phyloP scores from a whole-genome alignment of 2,113 vertebrate species.

The Ophiodon elongatus region DNA sequence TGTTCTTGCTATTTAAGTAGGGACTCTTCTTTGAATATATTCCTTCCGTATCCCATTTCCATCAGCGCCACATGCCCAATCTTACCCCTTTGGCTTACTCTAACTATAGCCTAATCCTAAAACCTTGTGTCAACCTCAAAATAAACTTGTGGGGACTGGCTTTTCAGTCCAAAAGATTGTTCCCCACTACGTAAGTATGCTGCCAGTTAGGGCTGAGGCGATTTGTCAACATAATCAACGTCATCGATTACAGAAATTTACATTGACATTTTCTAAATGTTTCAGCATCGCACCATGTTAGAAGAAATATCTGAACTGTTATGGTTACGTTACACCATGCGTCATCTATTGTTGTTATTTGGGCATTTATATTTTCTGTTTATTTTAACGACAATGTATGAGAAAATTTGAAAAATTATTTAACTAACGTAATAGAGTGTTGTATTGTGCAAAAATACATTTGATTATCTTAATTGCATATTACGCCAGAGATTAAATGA shows the following conservation, averaged over 20 bases:
- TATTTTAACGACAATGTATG: too few species aligned
- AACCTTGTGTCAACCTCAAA: slow-evolving; percentile 12
- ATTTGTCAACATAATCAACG: neutral
- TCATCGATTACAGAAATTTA: neutral
- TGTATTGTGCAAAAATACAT: too few species aligned
- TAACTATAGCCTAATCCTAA: neutral
- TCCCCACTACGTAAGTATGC: neutral
- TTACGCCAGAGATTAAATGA: too few species aligned
- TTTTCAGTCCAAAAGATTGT: neutral
- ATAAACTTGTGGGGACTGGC: neutral
- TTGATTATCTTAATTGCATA: too few species aligned
- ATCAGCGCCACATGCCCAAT: neutral
- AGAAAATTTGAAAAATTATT: too few species aligned
- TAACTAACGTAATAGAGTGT: too few species aligned
- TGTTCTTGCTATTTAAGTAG: neutral
- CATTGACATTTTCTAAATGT: neutral
- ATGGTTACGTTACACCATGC: too few species aligned
- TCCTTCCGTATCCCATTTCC: neutral
- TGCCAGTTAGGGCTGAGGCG: neutral
- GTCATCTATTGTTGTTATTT: too few species aligned
- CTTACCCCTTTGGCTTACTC: neutral
- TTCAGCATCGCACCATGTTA: too few species aligned
- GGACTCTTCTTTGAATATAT: neutral
- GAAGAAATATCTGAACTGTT: too few species aligned
- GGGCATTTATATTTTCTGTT: too few species aligned